These are phyloP conservation scores for Bombus terrestris DNA, from an alignment of 1,140 invertebrate genomes.

Conservation along the genomic window DNA sequence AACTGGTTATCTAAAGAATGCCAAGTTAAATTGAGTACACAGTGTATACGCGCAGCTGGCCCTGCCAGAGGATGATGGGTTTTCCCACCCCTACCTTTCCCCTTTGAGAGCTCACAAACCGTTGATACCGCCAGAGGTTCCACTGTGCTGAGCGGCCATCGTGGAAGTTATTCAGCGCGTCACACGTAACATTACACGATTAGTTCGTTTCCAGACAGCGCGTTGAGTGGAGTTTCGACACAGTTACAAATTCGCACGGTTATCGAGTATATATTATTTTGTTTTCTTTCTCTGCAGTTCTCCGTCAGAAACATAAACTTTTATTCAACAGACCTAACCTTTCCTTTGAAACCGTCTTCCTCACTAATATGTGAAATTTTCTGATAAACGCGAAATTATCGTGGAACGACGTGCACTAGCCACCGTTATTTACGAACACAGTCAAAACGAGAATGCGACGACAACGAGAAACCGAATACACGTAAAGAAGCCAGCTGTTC, in stretches of 20 bases:
- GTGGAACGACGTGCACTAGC: neutral
- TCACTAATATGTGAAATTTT: neutral
- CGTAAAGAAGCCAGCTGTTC: constrained; percentile 24
- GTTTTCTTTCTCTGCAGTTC: neutral
- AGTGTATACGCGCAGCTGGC: constrained; percentile 38
- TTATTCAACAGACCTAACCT: neutral
- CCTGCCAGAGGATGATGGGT: constrained; percentile 65
- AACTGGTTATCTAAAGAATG: constrained; percentile 41
- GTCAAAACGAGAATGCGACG: constrained; percentile 41
- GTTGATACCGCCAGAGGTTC: constrained; percentile 33
- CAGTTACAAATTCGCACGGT: neutral
- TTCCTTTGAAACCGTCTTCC: neutral
- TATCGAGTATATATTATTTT: neutral
- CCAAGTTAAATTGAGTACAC: constrained; percentile 35
- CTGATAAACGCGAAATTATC: neutral
- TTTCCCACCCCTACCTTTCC: constrained; percentile 65
- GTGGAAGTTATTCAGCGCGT: constrained; percentile 33
- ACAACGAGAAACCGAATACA: constrained; percentile 32
- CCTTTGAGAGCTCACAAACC: neutral
- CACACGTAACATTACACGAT: neutral
- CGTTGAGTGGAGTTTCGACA: neutral
- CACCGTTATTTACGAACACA: neutral
- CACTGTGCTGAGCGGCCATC: constrained; percentile 16
- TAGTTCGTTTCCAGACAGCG: constrained; percentile 55
- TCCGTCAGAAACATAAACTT: too few relatives aligned